A percentile compares a stretch with the other conserved stretches of the same genome.
Evolutionary conservation across 2,888 invertebrate genomes (phyloP).

Genomic region (Megalurothrips usitatus): DNA sequence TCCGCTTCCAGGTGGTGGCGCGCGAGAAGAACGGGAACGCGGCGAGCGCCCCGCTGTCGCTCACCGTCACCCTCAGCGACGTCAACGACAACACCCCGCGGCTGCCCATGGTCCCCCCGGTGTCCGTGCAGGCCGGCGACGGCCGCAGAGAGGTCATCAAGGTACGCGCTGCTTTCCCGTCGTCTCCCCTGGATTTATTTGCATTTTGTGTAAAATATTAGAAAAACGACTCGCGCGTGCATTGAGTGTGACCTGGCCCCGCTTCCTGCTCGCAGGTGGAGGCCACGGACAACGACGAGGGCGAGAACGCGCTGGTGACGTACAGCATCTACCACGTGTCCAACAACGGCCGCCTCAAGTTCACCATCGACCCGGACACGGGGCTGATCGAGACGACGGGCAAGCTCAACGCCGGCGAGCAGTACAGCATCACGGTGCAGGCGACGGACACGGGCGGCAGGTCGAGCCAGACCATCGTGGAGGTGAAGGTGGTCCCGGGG

Average conservation of each 20-base stretch:
- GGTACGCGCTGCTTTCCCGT: too few species aligned
- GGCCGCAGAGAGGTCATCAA: slow-evolving; percentile 63
- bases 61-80: slow-evolving; percentile 72
- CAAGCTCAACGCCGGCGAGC: slow-evolving; percentile 77
- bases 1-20: slow-evolving; percentile 84
- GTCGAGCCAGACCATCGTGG: slow-evolving; percentile 79
- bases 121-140: slow-evolving; percentile 74
- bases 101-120: slow-evolving; percentile 72
- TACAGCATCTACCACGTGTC: slow-evolving; percentile 88
- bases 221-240: too few species aligned
- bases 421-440: slow-evolving; percentile 76
- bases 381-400: slow-evolving; percentile 77
- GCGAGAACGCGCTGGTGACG: slow-evolving; percentile 72
- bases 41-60: slow-evolving; percentile 75
- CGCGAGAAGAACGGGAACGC: slow-evolving; percentile 72
- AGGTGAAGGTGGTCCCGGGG: slow-evolving; percentile 77
- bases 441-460: slow-evolving; percentile 73
- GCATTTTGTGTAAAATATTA: too few species aligned
- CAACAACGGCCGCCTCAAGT: slow-evolving; percentile 82
- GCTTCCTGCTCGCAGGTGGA: slow-evolving; percentile 53
- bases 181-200: too few species aligned
- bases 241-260: too few species aligned
- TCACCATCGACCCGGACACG: slow-evolving; percentile 72
- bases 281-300: slow-evolving; percentile 81
- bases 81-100: slow-evolving; percentile 84